Evolutionary conservation across 1,140 invertebrate genomes (phyloP).

Genomic region (Lepeophtheirus salmonis): DNA sequence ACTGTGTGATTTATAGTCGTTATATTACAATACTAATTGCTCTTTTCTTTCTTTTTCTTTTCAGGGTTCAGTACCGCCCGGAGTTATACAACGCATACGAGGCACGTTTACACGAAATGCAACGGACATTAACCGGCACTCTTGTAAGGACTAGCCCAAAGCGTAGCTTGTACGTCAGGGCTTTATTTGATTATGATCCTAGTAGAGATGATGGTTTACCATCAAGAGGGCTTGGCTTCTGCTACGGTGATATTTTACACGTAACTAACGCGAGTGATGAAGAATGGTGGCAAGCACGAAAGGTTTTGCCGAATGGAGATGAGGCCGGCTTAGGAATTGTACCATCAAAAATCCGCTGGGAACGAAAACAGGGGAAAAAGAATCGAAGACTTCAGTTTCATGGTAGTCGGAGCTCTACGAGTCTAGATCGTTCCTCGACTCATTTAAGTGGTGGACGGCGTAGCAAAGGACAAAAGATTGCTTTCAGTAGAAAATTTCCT

Average conservation of each 20-base stretch:
- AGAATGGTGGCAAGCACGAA: constrained; percentile 78
- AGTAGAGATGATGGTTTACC: constrained; percentile 87
- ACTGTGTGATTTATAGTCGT: background rate
- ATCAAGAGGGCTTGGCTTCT: constrained; percentile 75
- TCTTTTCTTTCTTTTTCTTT: constrained; percentile 45
- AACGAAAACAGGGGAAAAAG: constrained; percentile 81
- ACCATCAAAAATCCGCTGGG: constrained; percentile 66
- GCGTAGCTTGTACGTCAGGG: constrained; percentile 69
- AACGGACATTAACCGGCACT: constrained; percentile 53
- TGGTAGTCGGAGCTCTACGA: constrained; percentile 45
- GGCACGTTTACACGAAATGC: constrained; percentile 89
- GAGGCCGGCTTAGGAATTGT: constrained; percentile 49
- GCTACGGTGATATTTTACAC: constrained; percentile 90
- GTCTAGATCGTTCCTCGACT: constrained; percentile 8
- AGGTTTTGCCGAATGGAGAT: constrained; percentile 16
- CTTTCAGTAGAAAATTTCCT: constrained; percentile 88
- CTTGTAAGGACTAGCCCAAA: constrained; percentile 73
- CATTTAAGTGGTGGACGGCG: background rate
- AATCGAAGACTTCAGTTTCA: constrained; percentile 94
- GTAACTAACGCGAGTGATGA: constrained; percentile 96
- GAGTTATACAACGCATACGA: constrained; percentile 71
- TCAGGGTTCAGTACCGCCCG: constrained; percentile 81
- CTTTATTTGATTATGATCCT: constrained; percentile 85
- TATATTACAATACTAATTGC: background rate
- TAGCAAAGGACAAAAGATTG: constrained; percentile 80